A percentile compares a stretch with the other conserved stretches of the same genome.
Conservation (phyloP, 2,888 invertebrate species). For the Melipona bicolor region DNA sequence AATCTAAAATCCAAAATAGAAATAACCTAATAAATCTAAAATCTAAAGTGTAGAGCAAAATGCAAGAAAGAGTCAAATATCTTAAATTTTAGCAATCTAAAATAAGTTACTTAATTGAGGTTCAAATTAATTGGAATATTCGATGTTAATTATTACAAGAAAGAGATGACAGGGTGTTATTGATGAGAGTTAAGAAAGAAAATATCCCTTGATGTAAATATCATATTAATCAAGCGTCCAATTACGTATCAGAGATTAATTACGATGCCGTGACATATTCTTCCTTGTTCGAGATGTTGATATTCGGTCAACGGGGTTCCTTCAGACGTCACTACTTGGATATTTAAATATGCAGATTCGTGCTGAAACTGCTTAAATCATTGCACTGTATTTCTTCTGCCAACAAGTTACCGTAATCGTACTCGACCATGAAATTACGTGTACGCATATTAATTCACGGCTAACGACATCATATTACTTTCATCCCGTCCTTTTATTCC, state of each 20-base stretch:
- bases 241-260: slow-evolving; percentile 2
- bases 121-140: not conserved
- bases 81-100: too few relatives aligned
- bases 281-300: not conserved
- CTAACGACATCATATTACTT: not conserved
- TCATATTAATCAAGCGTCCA: not conserved
- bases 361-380: slow-evolving; percentile 33
- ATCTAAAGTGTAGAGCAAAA: not conserved
- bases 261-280: not conserved
- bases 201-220: not conserved
- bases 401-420: not conserved
- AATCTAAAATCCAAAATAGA: too few relatives aligned
- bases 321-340: slow-evolving; percentile 25
- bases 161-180: not conserved
- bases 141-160: not conserved
- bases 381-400: not conserved
- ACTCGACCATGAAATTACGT: not conserved
- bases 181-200: not conserved
- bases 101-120: too few relatives aligned
- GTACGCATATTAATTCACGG: not conserved
- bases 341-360: slow-evolving; percentile 29
- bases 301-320: slow-evolving; percentile 38
- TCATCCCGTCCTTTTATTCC: not conserved
- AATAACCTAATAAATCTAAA: too few relatives aligned
- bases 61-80: not conserved